Conservation (phyloP, 2,797 vertebrate species). For the Neomorphus geoffroyi region DNA sequence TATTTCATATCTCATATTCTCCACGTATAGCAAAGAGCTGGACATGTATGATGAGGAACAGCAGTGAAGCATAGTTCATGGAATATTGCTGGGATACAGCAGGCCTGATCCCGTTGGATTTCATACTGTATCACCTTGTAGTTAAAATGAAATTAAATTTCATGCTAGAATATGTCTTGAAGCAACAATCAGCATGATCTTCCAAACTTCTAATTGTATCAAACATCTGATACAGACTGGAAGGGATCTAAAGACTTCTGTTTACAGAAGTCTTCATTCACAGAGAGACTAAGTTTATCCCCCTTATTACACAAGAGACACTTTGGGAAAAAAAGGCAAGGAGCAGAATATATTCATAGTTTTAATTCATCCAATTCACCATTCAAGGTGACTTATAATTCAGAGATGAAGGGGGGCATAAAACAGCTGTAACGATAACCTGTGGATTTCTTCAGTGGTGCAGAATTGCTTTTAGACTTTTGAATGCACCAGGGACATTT, state of each 20-base stretch:
- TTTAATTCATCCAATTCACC: neutral
- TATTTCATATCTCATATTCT: neutral
- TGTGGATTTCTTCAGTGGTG: neutral
- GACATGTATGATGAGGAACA: neutral
- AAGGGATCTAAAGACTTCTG: neutral
- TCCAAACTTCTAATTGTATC: neutral
- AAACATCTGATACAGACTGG: neutral
- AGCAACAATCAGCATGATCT: neutral
- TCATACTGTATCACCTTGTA: neutral
- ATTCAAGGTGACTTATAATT: neutral
- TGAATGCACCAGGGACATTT: slow-evolving; percentile 6
- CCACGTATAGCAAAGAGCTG: neutral
- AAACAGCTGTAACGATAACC: slow-evolving; percentile 23
- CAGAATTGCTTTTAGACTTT: neutral
- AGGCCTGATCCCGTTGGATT: neutral
- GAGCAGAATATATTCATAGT: neutral
- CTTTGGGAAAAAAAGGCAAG: neutral
- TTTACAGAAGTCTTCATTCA: neutral
- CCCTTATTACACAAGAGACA: neutral
- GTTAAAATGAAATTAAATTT: neutral
- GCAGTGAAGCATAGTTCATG: neutral
- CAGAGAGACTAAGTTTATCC: neutral
- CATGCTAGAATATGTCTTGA: neutral
- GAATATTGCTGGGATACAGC: neutral
- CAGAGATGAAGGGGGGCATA: neutral